phyloP scores from a whole-genome alignment of 1,140 invertebrate genomes.

The Uloborus diversus region DNA sequence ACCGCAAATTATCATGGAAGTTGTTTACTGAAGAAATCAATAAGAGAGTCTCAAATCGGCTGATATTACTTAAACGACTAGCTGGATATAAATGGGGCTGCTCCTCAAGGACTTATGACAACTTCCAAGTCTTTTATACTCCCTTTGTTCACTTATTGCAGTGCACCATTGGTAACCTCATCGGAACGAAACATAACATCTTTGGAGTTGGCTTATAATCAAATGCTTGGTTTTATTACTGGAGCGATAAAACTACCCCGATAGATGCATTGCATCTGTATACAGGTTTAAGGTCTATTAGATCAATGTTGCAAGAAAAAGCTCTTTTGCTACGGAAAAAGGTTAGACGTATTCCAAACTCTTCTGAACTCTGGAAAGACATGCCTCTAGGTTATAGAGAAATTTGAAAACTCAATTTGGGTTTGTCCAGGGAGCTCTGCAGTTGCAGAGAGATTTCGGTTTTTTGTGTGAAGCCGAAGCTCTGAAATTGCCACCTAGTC shows the following conservation, averaged over 20 bases:
- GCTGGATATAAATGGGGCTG: not conserved
- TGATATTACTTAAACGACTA: not conserved
- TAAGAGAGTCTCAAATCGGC: not conserved
- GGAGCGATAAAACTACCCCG: conserved; percentile 14
- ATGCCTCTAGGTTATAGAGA: too few species aligned
- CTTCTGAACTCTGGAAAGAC: too few species aligned
- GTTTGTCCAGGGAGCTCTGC: too few species aligned
- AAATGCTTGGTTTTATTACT: not conserved
- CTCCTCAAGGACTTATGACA: not conserved
- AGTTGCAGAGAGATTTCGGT: too few species aligned
- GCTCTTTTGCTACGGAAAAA: not conserved
- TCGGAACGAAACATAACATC: not conserved
- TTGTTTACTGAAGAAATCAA: not conserved
- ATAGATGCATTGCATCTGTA: not conserved
- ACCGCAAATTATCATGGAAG: conserved; percentile 1
- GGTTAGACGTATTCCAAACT: too few species aligned
- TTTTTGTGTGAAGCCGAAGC: too few species aligned
- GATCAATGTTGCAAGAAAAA: not conserved
- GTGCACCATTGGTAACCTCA: not conserved
- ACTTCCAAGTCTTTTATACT: conserved; percentile 3
- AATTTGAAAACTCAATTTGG: too few species aligned
- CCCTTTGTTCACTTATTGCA: conserved; percentile 4
- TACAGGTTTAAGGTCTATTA: not conserved
- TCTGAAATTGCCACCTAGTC: too few species aligned
- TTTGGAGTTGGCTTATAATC: not conserved